Percentiles rank a stretch among this genome's conserved stretches.
Evolutionary conservation across 1,140 invertebrate genomes (phyloP).

Genomic region (Cecropterus lyciades): DNA sequence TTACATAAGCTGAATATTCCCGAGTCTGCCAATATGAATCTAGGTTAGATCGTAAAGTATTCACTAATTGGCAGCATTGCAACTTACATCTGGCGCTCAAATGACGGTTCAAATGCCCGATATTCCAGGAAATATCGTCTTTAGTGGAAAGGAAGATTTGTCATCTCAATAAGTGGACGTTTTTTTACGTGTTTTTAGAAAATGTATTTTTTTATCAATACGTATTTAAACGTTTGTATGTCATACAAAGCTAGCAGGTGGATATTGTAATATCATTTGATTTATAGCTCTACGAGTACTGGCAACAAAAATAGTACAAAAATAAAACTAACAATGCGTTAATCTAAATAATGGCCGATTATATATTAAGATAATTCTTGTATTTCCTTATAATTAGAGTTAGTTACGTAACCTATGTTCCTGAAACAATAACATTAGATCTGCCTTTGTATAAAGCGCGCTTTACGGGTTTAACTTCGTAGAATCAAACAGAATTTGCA

Average conservation of each 20-base stretch:
- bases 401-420: no score
- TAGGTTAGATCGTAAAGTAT: constrained; percentile 23
- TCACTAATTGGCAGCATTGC: constrained; percentile 25
- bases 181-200: no score
- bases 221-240: no score
- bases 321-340: no score
- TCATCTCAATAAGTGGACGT: background rate
- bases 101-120: constrained; percentile 7
- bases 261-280: no score
- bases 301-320: no score
- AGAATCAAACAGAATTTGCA: constrained; percentile 4
- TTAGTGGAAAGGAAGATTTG: constrained; percentile 1
- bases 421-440: background rate
- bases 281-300: no score
- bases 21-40: constrained; percentile 11
- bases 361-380: no score
- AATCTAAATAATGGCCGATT: no score
- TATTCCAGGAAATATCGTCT: constrained; percentile 14
- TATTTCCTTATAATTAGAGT: no score
- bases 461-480: background rate
- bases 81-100: constrained; percentile 21
- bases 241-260: no score
- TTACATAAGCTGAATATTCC: constrained; percentile 10
- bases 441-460: background rate
- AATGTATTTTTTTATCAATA: no score